A percentile compares a stretch with the other conserved stretches of the same genome.
Conservation (phyloP, 2,113 vertebrate species). For the Syrmaticus mikado region DNA sequence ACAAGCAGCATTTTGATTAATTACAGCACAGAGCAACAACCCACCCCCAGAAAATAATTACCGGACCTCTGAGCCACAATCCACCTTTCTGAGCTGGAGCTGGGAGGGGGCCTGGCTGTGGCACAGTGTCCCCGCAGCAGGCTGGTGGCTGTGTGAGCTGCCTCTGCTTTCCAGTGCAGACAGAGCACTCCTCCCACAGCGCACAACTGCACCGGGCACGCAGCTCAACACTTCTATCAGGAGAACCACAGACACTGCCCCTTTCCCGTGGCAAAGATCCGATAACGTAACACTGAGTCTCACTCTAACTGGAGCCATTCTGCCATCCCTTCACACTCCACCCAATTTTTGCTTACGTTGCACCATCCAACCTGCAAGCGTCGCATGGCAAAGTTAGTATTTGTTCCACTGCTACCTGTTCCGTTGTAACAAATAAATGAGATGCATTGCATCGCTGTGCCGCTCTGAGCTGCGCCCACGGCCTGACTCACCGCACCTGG, state of each 20-base stretch:
- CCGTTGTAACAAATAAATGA: neutral
- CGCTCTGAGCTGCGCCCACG: neutral
- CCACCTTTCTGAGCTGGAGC: neutral
- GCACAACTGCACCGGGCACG: too few relatives aligned
- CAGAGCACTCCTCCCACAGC: too few relatives aligned
- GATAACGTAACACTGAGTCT: rapidly evolving
- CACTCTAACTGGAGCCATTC: neutral
- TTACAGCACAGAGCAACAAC: neutral
- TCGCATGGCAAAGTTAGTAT: rapidly evolving
- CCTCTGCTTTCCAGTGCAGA: too few relatives aligned
- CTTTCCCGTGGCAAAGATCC: neutral
- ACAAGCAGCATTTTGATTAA: neutral
- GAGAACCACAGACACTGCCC: rapidly evolving
- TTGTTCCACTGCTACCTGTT: neutral
- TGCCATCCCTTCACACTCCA: neutral
- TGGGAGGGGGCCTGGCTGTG: neutral
- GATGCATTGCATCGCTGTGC: rapidly evolving
- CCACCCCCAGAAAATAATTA: neutral
- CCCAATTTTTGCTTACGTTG: rapidly evolving
- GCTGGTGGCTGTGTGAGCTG: too few relatives aligned
- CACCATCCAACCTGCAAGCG: neutral
- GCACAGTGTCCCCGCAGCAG: too few relatives aligned
- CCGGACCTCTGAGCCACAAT: neutral
- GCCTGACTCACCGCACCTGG: too few relatives aligned
- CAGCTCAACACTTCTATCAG: rapidly evolving